Conservation (phyloP, 2,797 vertebrate species). For the Sebastes hubbsi region DNA sequence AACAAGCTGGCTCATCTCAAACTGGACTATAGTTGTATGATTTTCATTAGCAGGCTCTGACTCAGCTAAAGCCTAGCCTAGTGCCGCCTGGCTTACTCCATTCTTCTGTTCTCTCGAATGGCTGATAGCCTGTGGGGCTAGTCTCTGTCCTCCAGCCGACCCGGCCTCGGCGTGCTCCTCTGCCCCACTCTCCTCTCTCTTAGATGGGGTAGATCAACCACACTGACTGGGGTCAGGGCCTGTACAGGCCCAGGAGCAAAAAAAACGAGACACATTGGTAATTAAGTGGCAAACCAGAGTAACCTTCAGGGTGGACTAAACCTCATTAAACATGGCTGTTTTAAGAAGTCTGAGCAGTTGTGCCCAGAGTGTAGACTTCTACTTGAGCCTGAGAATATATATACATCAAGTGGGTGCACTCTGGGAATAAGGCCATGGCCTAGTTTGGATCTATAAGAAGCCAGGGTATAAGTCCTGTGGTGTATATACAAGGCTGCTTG, state of each 20-base stretch:
- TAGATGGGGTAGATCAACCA: conserved; percentile 6
- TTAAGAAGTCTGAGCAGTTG: not conserved
- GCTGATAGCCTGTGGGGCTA: not conserved
- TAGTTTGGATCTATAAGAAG: not conserved
- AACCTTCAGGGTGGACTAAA: not conserved
- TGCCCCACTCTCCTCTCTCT: not conserved
- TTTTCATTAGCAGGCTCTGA: not conserved
- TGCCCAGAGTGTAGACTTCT: not conserved
- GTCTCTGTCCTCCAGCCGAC: conserved; percentile 28
- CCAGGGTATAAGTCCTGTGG: not conserved
- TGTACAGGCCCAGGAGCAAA: not conserved
- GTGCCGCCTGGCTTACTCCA: not conserved
- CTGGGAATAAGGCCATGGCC: not conserved
- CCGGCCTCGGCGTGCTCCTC: not conserved
- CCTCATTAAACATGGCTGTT: not conserved
- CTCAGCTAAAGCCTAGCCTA: not conserved
- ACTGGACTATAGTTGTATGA: not conserved
- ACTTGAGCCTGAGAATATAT: not conserved
- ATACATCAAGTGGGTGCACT: not conserved
- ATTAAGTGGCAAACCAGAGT: not conserved
- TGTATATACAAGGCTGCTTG: not conserved
- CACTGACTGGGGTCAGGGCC: not conserved
- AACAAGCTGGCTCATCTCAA: not conserved
- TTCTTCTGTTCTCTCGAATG: not conserved
- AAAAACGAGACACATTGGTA: not conserved